Conservation (phyloP, 2,113 vertebrate species). For the Melanerpes formicivorus region DNA sequence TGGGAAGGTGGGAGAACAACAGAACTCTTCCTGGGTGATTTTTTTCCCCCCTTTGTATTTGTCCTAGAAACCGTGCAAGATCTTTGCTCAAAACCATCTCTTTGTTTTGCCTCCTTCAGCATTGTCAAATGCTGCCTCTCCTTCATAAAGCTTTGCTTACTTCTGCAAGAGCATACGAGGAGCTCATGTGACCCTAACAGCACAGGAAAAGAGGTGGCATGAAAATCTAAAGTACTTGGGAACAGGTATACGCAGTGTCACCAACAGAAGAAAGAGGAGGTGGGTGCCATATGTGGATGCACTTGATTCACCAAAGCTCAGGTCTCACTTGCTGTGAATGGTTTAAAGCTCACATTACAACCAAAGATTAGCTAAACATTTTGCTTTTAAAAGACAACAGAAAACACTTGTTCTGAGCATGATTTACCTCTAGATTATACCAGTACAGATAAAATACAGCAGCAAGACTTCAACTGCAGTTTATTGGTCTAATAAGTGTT, state of each 20-base stretch:
- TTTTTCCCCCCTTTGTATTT: not conserved
- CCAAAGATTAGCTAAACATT: not conserved
- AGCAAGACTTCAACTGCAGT: not conserved
- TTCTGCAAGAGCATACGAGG: not conserved
- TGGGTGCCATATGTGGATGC: accelerated
- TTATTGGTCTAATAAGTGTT: not conserved
- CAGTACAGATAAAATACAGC: not conserved
- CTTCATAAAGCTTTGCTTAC: not conserved
- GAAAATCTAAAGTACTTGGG: not conserved
- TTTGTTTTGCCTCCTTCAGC: not conserved
- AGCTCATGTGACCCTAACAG: not conserved
- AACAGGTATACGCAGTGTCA: not conserved
- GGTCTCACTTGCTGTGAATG: not conserved
- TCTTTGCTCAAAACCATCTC: not conserved
- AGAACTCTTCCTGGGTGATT: not conserved
- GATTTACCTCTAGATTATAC: not conserved
- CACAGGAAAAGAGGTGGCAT: not conserved
- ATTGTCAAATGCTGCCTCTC: not conserved
- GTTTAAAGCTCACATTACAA: not conserved
- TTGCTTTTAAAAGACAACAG: not conserved
- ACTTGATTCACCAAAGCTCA: not conserved
- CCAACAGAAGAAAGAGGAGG: not conserved
- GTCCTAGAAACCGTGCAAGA: not conserved
- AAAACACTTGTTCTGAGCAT: not conserved
- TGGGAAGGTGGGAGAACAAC: not conserved